phyloP scores from a whole-genome alignment of 2,797 vertebrate species.

The Rhincodon typus region DNA sequence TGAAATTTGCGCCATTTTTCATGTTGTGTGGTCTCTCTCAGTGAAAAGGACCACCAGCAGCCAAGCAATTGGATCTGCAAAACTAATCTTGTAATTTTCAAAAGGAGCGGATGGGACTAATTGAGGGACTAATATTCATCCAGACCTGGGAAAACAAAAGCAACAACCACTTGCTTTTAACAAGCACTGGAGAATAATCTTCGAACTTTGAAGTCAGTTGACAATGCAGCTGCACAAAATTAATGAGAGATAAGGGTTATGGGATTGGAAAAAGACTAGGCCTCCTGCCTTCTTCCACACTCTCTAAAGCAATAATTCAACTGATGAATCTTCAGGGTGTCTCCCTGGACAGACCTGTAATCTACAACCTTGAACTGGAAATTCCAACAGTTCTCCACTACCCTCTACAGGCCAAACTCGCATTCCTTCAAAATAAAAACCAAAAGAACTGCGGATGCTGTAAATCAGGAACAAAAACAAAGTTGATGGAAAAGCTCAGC shows the following conservation, averaged over 20 bases:
- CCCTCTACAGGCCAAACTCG: conserved; percentile 10
- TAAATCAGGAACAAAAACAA: no score
- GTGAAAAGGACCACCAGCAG: not conserved
- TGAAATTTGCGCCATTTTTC: not conserved
- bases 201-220: not conserved
- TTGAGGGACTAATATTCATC: not conserved
- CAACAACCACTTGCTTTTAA: not conserved
- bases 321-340: not conserved
- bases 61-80: not conserved
- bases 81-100: not conserved
- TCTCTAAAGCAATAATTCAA: not conserved
- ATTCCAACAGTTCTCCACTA: not conserved
- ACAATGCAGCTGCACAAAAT: not conserved
- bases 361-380: not conserved
- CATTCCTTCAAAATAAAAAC: not conserved
- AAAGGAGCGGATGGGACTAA: not conserved
- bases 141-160: not conserved
- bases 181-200: not conserved
- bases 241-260: not conserved
- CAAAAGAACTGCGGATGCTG: no score
- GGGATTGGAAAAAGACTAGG: not conserved
- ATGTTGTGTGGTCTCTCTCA: not conserved
- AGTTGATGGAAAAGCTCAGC: no score
- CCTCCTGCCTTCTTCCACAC: not conserved
- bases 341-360: not conserved